Conservation (phyloP, 2,113 vertebrate species). For the Centropristis striata region DNA sequence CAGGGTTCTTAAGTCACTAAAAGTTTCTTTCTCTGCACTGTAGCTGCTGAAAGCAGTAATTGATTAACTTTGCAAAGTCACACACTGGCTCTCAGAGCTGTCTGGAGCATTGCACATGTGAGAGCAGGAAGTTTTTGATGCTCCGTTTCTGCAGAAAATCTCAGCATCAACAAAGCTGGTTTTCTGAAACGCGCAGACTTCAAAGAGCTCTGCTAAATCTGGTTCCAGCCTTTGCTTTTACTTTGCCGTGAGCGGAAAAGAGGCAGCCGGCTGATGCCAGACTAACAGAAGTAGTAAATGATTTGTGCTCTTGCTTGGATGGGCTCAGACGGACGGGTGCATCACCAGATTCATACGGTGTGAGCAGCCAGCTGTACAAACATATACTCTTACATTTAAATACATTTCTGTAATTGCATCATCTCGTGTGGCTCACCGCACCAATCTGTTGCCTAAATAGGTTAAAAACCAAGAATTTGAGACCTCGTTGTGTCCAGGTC, state of each 20-base stretch:
- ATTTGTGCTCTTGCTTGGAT: conserved; percentile 23
- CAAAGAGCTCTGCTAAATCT: neutral
- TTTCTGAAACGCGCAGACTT: conserved; percentile 4
- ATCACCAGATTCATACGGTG: neutral
- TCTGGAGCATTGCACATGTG: neutral
- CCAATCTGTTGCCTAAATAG: conserved; percentile 48
- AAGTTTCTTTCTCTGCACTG: neutral
- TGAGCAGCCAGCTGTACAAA: conserved; percentile 7
- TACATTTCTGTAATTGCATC: conserved; percentile 39
- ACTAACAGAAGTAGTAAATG: conserved; percentile 21
- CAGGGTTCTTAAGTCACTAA: neutral
- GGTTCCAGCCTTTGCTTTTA: conserved; percentile 11
- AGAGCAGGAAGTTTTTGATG: neutral
- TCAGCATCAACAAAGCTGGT: neutral
- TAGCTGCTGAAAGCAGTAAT: neutral
- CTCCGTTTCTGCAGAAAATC: neutral
- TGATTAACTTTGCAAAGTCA: neutral
- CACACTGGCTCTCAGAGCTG: neutral
- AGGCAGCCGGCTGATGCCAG: neutral
- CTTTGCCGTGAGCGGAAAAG: neutral
- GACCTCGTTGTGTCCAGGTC: conserved; percentile 8
- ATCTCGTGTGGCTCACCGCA: conserved; percentile 59
- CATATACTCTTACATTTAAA: conserved; percentile 33
- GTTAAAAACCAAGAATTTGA: conserved; percentile 39
- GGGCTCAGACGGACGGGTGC: neutral